A percentile compares a stretch with the other conserved stretches of the same genome.
Conservation (phyloP, 2,113 vertebrate genomes). For the Mohoua ochrocephala region DNA sequence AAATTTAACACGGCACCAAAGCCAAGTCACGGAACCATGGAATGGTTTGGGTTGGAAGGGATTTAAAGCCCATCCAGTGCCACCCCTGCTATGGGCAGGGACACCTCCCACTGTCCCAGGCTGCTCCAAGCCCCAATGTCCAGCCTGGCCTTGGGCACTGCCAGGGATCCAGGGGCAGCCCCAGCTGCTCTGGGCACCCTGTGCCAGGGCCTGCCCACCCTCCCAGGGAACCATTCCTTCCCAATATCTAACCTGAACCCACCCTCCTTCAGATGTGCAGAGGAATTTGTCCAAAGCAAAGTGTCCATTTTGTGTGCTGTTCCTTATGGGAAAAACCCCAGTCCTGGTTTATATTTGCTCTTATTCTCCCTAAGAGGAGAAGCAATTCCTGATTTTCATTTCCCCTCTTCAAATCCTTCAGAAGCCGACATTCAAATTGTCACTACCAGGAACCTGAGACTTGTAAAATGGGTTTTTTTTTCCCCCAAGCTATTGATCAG, state of each 20-base stretch:
- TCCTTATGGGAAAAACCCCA: not conserved
- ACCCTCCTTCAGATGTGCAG: not conserved
- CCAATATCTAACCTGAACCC: not conserved
- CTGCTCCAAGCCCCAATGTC: not conserved
- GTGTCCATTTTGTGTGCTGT: not conserved
- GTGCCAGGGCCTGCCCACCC: rapidly evolving
- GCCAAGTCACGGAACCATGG: not conserved
- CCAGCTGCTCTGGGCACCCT: not conserved
- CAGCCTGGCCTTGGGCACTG: not conserved
- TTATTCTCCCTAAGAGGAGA: not conserved
- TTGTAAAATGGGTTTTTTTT: not conserved
- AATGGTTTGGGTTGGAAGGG: not conserved
- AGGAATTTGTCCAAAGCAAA: not conserved
- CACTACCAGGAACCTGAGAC: not conserved
- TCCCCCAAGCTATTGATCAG: not conserved
- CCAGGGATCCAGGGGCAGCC: not conserved
- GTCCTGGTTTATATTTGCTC: not conserved
- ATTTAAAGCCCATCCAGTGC: rapidly evolving
- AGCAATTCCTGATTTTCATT: not conserved
- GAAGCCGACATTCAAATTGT: not conserved
- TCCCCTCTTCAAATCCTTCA: not conserved
- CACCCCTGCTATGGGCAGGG: not conserved
- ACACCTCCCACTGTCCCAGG: not conserved
- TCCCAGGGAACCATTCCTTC: not conserved
- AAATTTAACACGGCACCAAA: not conserved